Evolutionary conservation across 2,888 invertebrate species (phyloP).

Genomic region (Myathropa florea): DNA sequence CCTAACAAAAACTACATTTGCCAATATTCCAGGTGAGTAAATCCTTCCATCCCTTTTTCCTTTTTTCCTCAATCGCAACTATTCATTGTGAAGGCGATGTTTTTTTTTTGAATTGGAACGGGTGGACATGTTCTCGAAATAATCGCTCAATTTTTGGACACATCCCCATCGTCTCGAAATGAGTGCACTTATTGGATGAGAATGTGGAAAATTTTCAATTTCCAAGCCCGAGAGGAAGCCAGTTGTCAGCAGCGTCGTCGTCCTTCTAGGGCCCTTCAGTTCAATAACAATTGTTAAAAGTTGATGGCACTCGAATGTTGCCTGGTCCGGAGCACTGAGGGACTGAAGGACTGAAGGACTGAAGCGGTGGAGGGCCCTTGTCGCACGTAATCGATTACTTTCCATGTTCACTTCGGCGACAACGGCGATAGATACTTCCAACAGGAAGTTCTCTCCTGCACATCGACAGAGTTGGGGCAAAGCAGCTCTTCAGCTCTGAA

Average conservation of each 20-base stretch:
- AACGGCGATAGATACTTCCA: slow-evolving; percentile 28
- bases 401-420: slow-evolving; percentile 20
- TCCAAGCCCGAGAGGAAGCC: background rate
- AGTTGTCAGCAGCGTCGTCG: slow-evolving; percentile 20
- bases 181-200: slow-evolving; percentile 27
- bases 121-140: slow-evolving; percentile 10
- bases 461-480: too few relatives aligned
- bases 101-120: background rate
- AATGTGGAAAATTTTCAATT: slow-evolving; percentile 54
- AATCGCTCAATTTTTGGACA: slow-evolving; percentile 72
- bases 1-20: slow-evolving; percentile 77
- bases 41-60: background rate
- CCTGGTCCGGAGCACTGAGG: slow-evolving; percentile 26
- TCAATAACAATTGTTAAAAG: slow-evolving; percentile 63
- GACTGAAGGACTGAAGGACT: background rate
- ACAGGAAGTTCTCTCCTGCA: background rate
- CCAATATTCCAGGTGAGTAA: slow-evolving; percentile 80
- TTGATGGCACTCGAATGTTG: slow-evolving; percentile 66
- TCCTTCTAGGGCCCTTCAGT: slow-evolving; percentile 15
- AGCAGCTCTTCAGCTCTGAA: background rate
- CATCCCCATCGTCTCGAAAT: slow-evolving; percentile 29
- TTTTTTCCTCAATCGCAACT: background rate
- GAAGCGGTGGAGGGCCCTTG: slow-evolving; percentile 23
- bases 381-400: slow-evolving; percentile 57
- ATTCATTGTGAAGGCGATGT: background rate